phyloP scores from a whole-genome alignment of 2,888 invertebrate genomes.

The Drosophila tripunctata region DNA sequence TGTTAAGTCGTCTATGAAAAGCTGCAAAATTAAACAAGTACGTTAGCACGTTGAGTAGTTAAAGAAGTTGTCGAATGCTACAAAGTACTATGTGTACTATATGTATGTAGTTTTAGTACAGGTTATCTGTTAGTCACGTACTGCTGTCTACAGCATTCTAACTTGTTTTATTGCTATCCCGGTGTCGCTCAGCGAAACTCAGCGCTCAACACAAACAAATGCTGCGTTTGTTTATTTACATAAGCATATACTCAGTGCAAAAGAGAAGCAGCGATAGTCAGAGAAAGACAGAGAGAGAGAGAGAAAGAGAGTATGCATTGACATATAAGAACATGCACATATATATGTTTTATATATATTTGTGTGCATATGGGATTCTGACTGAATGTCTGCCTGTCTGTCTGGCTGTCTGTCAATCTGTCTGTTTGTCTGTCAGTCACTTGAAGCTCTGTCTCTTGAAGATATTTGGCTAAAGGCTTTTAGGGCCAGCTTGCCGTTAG shows the following conservation, averaged over 20 bases:
- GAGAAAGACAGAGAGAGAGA: neutral
- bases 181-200: constrained; percentile 54
- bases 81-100: neutral
- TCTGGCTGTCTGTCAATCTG: constrained; percentile 30
- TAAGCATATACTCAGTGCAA: constrained; percentile 48
- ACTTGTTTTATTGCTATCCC: constrained; percentile 62
- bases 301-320: constrained; percentile 3
- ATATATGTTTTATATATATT: constrained; percentile 23
- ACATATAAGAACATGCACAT: constrained; percentile 10
- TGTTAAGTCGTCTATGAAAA: neutral
- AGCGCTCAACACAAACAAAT: constrained; percentile 58
- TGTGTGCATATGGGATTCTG: constrained; percentile 23
- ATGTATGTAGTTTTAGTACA: neutral
- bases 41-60: neutral
- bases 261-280: neutral
- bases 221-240: constrained; percentile 68
- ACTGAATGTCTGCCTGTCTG: constrained; percentile 2
- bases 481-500: constrained; percentile 74
- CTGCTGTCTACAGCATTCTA: neutral
- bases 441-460: constrained; percentile 60
- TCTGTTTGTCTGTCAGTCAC: constrained; percentile 28
- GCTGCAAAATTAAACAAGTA: constrained; percentile 1
- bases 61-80: neutral
- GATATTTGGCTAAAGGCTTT: constrained; percentile 79
- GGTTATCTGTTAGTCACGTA: constrained; percentile 15